Base-by-base conservation (phyloP, 1,140 invertebrate genomes). In the Helicoverpa zea region DNA sequence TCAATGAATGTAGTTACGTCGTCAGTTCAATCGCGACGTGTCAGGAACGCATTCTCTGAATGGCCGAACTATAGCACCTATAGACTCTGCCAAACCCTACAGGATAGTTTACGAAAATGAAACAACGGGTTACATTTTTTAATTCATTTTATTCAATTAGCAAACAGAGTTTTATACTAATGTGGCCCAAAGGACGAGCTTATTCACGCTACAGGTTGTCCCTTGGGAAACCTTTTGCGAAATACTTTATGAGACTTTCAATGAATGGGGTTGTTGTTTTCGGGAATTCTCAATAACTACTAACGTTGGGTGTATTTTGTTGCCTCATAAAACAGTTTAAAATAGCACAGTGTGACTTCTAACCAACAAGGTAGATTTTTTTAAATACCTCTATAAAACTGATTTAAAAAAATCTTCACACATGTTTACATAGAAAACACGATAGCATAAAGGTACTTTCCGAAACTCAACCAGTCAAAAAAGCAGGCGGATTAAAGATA, bases 201-300 rank as follows among this genome's bases (percentile, higher is more conserved):
- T 23, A 43, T 10, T 74, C 72, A 59, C 43, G 72, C 72, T 30
- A 74, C 54, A 43, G 54, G 72, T 59, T 47, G 70, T 43, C 72
- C 12, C 16, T 35, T 12, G 72, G 52, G 43, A 68, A 18, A 68
- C 64, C 64, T 49, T 68, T 66, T 66, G 63, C 16, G 35, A 66
- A 43, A 61, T 61, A 11, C 3, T 61, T 30, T 18, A 61, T 13
- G 14, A 13, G 10, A 61, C 58, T 61, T 61, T 61, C 11, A 2
- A 2, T 4, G 18, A 43, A 43, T 12, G 11, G 11, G 12, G 58
- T 61, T 61, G 12, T 4, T 61, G 56, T 58, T 61, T 30, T 61
- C 2, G 12, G 1, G 23, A 43, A 30, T 29, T 13, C 58, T 13
- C 23, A 23, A 23, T 23, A 23, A 23, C 23, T 23, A 23, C 23